phyloP scores from a whole-genome alignment of 2,888 invertebrate species.

The Apotomis betuletana region DNA sequence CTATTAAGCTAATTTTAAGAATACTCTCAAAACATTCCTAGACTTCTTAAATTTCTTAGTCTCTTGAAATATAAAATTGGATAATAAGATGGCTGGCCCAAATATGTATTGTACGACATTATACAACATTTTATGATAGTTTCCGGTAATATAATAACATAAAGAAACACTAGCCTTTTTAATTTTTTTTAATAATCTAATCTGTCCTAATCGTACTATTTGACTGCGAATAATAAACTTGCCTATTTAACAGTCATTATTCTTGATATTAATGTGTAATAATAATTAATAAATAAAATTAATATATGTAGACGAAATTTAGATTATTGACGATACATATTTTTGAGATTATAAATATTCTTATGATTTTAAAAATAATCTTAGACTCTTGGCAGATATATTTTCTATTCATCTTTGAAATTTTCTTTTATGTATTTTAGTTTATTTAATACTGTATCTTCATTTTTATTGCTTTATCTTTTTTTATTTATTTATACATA shows the following conservation, averaged over 20 bases:
- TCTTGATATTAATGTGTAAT: background rate
- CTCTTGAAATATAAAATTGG: conserved; percentile 4
- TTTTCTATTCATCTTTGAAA: background rate
- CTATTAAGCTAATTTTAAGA: conserved; percentile 12
- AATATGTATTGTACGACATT: background rate
- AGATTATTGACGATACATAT: background rate
- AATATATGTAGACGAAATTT: background rate
- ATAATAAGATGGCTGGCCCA: conserved; percentile 14
- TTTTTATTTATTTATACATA: background rate
- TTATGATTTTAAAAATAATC: background rate
- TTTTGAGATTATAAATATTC: background rate
- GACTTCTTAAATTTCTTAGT: conserved; percentile 1
- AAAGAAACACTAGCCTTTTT: no score
- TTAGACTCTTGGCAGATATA: background rate
- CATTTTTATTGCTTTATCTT: background rate
- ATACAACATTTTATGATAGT: no score
- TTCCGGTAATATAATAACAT: no score
- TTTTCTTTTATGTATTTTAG: background rate
- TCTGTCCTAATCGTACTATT: no score
- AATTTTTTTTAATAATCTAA: no score
- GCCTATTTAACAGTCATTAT: conserved; percentile 14
- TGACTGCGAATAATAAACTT: background rate
- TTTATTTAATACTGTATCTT: background rate
- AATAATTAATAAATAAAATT: background rate
- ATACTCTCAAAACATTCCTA: background rate